phyloP scores from a whole-genome alignment of 2,888 invertebrate species.

The Amphipoea oculea region DNA sequence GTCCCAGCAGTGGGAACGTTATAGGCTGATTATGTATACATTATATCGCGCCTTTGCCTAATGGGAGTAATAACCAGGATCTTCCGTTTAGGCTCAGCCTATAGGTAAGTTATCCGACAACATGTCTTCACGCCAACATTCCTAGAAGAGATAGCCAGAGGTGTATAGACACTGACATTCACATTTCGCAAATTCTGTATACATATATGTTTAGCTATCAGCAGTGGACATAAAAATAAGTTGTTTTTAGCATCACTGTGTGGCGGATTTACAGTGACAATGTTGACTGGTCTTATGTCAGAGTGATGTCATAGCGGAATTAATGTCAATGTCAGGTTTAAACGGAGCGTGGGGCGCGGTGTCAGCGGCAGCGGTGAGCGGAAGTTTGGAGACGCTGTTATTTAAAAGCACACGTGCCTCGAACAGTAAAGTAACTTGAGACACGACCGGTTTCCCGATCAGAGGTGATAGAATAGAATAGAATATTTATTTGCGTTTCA shows the following conservation, averaged over 20 bases:
- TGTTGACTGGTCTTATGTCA: slow-evolving; percentile 48
- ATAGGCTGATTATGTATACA: background rate
- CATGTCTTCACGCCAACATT: background rate
- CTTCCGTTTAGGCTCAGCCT: background rate
- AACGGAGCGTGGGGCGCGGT: slow-evolving; percentile 51
- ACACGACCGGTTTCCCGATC: background rate
- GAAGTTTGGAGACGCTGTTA: background rate
- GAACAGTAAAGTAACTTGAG: background rate
- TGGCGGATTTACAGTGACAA: slow-evolving; percentile 9
- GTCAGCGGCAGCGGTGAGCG: slow-evolving; percentile 29
- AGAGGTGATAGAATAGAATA: no score
- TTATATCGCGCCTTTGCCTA: background rate
- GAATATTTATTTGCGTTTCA: no score
- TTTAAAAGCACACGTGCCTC: slow-evolving; percentile 5
- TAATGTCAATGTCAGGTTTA: slow-evolving; percentile 64
- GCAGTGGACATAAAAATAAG: background rate
- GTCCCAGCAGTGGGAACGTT: no score
- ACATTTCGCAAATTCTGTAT: background rate
- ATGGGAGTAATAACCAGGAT: background rate
- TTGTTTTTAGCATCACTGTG: background rate
- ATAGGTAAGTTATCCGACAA: background rate
- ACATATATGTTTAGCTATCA: background rate
- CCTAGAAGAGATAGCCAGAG: background rate
- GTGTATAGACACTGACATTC: background rate
- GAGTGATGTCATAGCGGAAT: slow-evolving; percentile 64